A percentile compares a stretch with the other conserved stretches of the same genome.
These are phyloP conservation scores for Orthosia gracilis DNA, from an alignment of 2,888 invertebrate species.

Conservation along the genomic window DNA sequence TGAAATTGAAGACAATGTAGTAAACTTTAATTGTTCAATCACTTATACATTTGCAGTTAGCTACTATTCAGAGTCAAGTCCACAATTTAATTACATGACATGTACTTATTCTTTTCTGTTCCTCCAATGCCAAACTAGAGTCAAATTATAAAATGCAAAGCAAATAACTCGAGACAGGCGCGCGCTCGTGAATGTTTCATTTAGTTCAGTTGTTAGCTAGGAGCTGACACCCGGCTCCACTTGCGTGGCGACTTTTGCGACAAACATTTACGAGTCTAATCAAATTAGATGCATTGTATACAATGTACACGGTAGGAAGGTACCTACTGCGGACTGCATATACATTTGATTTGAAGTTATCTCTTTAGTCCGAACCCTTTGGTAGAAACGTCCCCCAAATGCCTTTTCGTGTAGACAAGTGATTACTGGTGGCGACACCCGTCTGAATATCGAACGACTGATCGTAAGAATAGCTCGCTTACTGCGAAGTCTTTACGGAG, in stretches of 20 bases:
- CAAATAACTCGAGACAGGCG: constrained; percentile 8
- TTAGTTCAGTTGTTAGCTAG: background rate
- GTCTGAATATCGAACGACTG: constrained; percentile 27
- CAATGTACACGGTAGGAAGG: background rate
- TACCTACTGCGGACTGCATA: background rate
- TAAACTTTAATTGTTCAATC: no score
- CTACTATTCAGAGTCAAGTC: background rate
- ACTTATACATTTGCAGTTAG: no score
- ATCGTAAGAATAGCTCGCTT: constrained; percentile 4
- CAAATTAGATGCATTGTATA: background rate
- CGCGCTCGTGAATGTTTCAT: background rate
- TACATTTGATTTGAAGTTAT: background rate
- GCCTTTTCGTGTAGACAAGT: background rate
- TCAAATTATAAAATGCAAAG: background rate
- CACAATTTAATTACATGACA: background rate
- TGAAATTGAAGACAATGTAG: background rate
- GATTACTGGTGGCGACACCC: constrained; percentile 22
- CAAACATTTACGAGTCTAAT: constrained; percentile 1
- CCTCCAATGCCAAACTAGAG: background rate
- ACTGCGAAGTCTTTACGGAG: constrained; percentile 29
- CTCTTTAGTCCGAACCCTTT: background rate
- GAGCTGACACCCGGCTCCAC: background rate
- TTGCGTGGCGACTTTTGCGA: background rate
- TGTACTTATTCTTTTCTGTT: background rate
- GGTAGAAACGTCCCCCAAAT: background rate